Base-by-base conservation (phyloP, 2,888 invertebrate species). In the Kryphioiulus occultus region DNA sequence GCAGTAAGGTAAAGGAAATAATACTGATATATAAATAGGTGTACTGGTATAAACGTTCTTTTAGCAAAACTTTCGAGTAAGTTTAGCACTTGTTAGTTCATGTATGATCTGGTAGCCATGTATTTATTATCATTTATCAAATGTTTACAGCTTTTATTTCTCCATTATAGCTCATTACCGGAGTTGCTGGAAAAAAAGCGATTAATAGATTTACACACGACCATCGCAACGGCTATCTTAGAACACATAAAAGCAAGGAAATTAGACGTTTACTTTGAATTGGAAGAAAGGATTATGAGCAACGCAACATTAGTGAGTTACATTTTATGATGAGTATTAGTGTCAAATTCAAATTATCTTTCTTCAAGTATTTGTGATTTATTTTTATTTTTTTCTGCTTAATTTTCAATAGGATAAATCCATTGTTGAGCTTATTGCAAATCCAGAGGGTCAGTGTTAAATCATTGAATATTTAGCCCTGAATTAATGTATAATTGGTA, bases 181-280 rank as follows among this genome's bases (percentile, higher is more conserved):
- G 98, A 99, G 91, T 93, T 99, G 39, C 94, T 99, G 92, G 99
- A 99, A 92, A 98, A 97, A 93, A 99, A 99, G 92, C 94, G 98
- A 68, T 94, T 99, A 19, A 98, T 99, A 90, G 99, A 99, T 91
- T 97, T 99, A 96, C 99, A 99, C 92, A 99, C 98, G 35, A 99
- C 98, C 90, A 96, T 99, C 89, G 99, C 99, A 3, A 99, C 99
- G 53, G 92, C 93, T 26, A 91, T 94, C 26, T 91, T 94, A 15
- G 93, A 93, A 78, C 92, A 92, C 86, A 94, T 94, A 85, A 94
- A 92, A 95, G 95, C 95, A 0, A 94, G 99, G 87, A 95, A 99
- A 90, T 92, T 99, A 86, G 99, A 99, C 92, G 96, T 97, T 0
- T 97, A 97, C 91, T 99, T 99, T 91, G 99, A 99, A 92, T 93